These are phyloP conservation scores for Catalaphyllia jardinei DNA, from an alignment of 64 coral and sea anemone genomes.

Conservation along the genomic window DNA sequence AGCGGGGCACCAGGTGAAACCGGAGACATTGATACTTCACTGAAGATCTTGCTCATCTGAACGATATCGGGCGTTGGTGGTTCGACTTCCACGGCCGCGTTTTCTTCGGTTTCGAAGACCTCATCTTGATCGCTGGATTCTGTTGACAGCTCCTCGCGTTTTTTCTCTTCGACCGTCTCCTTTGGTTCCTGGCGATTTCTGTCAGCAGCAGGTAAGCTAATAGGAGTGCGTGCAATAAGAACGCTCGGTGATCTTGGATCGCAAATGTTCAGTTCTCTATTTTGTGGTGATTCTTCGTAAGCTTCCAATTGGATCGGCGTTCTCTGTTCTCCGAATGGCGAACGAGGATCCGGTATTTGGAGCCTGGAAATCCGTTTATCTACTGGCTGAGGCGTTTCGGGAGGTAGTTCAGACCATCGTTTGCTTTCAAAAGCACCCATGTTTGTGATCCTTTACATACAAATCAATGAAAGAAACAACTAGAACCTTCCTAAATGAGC, in stretches of 20 bases:
- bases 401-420: slow-evolving; percentile 69
- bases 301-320: slow-evolving; percentile 81
- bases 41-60: slow-evolving; percentile 27
- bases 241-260: slow-evolving; percentile 86
- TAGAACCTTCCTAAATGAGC: background rate
- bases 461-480: background rate
- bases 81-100: slow-evolving; percentile 2
- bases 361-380: slow-evolving; percentile 41
- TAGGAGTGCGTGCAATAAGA: slow-evolving; percentile 62
- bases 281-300: slow-evolving; percentile 89
- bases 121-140: slow-evolving; percentile 13
- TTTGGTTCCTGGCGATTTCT: background rate
- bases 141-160: slow-evolving; percentile 5
- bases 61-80: slow-evolving; percentile 23
- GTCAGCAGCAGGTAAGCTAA: slow-evolving; percentile 9
- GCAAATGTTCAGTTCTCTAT: slow-evolving; percentile 54
- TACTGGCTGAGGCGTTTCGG: slow-evolving; percentile 77
- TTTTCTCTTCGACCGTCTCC: background rate
- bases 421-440: slow-evolving; percentile 92
- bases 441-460: background rate
- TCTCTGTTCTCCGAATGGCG: slow-evolving; percentile 61
- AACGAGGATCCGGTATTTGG: slow-evolving; percentile 78
- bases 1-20: slow-evolving; percentile 79
- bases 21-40: slow-evolving; percentile 11
- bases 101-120: background rate